These are phyloP conservation scores for Pelosia muscerda DNA, from an alignment of 2,888 invertebrate species.

Conservation along the genomic window DNA sequence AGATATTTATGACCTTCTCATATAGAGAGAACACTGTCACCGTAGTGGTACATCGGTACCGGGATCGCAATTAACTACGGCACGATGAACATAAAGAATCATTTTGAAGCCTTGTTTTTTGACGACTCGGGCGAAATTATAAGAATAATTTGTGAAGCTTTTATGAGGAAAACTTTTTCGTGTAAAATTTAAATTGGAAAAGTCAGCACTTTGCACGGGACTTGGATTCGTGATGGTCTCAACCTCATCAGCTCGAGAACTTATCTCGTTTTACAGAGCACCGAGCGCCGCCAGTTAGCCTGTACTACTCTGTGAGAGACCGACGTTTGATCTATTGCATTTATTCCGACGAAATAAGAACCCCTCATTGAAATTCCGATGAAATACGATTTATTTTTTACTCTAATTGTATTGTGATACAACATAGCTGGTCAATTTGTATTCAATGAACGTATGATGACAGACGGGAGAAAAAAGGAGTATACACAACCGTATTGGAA, in stretches of 20 bases:
- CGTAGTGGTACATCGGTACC: neutral
- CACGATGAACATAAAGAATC: neutral
- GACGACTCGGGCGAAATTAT: neutral
- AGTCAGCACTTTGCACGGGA: neutral
- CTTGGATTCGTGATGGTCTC: neutral
- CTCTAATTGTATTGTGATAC: neutral
- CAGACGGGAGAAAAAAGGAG: neutral
- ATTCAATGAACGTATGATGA: neutral
- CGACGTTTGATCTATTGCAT: neutral
- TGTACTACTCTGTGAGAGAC: too few species aligned
- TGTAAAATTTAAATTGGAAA: neutral
- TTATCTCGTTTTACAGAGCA: neutral
- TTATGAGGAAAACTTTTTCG: constrained; percentile 1
- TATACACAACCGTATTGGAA: neutral
- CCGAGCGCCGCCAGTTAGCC: neutral
- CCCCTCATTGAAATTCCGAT: neutral
- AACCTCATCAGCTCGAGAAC: neutral
- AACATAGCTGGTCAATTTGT: neutral
- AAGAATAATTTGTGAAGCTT: constrained; percentile 2
- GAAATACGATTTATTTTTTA: neutral
- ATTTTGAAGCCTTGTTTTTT: constrained; percentile 3
- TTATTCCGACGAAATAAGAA: neutral
- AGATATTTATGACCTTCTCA: too few species aligned
- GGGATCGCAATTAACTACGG: neutral
- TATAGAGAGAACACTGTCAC: too few species aligned